A percentile compares a stretch with the other conserved stretches of the same genome.
Evolutionary conservation across 1,140 invertebrate genomes (phyloP).

Genomic region (Apocrypta bakeri): DNA sequence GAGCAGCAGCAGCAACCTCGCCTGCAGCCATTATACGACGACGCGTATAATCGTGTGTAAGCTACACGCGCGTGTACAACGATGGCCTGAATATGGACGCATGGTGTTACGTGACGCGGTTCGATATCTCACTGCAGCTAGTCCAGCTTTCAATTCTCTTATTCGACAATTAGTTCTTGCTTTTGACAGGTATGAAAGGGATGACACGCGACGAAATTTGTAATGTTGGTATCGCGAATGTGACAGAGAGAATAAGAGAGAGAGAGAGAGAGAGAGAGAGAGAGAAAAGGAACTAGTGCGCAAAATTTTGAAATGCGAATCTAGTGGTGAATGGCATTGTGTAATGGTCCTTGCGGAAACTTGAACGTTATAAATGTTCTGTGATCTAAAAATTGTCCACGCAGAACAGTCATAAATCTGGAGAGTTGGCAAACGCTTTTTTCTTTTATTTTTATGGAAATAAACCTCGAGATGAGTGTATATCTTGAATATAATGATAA

Average conservation of each 20-base stretch:
- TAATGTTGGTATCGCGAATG: neutral
- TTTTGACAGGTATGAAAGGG: slow-evolving; percentile 22
- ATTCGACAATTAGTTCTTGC: slow-evolving; percentile 39
- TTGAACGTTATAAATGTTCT: too few relatives aligned
- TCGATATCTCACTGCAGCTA: slow-evolving; percentile 1
- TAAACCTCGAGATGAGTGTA: too few relatives aligned
- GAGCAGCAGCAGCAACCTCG: slow-evolving; percentile 3
- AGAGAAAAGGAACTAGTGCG: neutral
- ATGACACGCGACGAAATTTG: neutral
- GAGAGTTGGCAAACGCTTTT: too few relatives aligned
- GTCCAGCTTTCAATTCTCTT: slow-evolving; percentile 13
- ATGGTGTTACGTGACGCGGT: neutral
- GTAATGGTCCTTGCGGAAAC: neutral
- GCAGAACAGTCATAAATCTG: too few relatives aligned
- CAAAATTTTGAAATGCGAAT: neutral
- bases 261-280: neutral
- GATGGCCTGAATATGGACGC: slow-evolving; percentile 9
- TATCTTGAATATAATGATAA: too few relatives aligned
- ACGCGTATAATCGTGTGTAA: slow-evolving; percentile 22
- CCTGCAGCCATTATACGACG: slow-evolving; percentile 40
- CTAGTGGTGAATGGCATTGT: neutral
- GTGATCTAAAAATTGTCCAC: too few relatives aligned
- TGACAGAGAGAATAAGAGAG: neutral
- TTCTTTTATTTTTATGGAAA: too few relatives aligned
- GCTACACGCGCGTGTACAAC: neutral